These are phyloP conservation scores for Oreochromis aureus DNA, from an alignment of 2,113 vertebrate genomes.

Conservation along the genomic window DNA sequence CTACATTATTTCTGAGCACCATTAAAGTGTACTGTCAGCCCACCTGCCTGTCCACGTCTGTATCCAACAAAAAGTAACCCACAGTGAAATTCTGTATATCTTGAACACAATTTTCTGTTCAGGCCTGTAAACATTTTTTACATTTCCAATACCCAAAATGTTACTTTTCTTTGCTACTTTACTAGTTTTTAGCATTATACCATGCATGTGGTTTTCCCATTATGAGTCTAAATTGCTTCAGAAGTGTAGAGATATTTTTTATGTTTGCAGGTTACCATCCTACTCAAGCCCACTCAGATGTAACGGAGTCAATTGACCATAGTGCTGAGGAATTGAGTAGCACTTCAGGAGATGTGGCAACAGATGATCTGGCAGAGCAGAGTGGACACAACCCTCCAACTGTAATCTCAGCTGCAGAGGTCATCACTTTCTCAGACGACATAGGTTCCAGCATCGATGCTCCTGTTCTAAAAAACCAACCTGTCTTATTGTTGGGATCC, in stretches of 20 bases:
- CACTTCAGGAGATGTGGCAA: background rate
- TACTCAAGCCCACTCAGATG: background rate
- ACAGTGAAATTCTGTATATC: background rate
- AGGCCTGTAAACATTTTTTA: too few relatives aligned
- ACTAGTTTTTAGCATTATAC: background rate
- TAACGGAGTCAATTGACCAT: background rate
- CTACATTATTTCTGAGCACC: background rate
- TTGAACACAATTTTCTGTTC: background rate
- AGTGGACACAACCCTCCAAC: background rate
- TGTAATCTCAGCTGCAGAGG: background rate
- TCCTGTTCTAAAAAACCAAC: background rate
- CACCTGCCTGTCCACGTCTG: background rate
- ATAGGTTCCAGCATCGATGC: background rate
- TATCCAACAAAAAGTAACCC: background rate
- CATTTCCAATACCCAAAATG: background rate
- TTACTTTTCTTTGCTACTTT: background rate
- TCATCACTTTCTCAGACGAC: background rate
- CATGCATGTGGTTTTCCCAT: background rate
- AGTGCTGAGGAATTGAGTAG: background rate
- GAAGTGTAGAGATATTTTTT: background rate
- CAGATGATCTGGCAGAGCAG: background rate
- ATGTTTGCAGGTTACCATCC: constrained; percentile 29
- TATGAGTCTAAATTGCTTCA: background rate
- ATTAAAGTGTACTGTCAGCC: background rate
- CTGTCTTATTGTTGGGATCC: constrained; percentile 14